Percentiles rank a stretch among this genome's conserved stretches.
Evolutionary conservation across 2,888 invertebrate species (phyloP).

Genomic region (Thecocarcelia acutangulata): DNA sequence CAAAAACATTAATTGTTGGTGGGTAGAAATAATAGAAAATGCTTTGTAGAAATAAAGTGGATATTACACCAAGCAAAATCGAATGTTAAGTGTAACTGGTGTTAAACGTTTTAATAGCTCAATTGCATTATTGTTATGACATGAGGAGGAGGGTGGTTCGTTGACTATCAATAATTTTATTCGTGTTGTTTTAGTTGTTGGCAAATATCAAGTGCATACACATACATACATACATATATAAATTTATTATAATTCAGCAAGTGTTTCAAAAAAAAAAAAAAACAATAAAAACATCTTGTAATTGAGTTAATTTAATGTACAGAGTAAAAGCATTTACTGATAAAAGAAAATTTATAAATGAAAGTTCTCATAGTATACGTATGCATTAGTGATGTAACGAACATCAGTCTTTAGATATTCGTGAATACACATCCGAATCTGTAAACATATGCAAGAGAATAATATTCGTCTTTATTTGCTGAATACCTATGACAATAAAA

Average conservation of each 20-base stretch:
- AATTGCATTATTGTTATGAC: slow-evolving; percentile 64
- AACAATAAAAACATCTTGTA: slow-evolving; percentile 58
- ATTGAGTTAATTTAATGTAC: slow-evolving; percentile 64
- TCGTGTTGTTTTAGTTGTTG: slow-evolving; percentile 50
- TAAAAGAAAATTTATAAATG: slow-evolving; percentile 53
- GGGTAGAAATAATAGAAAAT: slow-evolving; percentile 27
- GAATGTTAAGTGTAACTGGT: slow-evolving; percentile 47
- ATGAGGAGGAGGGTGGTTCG: slow-evolving; percentile 46
- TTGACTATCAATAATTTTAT: slow-evolving; percentile 42
- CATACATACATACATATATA: no score
- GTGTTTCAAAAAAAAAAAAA: slow-evolving; percentile 68
- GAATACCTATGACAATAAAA: no score
- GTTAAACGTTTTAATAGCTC: slow-evolving; percentile 59
- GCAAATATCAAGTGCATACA: slow-evolving; percentile 68
- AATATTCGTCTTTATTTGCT: no score
- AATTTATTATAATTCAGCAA: slow-evolving; percentile 73
- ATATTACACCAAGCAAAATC: slow-evolving; percentile 1
- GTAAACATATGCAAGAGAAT: no score
- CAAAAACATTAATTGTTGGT: slow-evolving; percentile 45
- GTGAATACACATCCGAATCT: no score
- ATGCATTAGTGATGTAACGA: no score
- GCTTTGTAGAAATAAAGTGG: neutral
- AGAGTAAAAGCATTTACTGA: slow-evolving; percentile 70
- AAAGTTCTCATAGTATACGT: neutral
- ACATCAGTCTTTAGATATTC: no score